Base-by-base conservation (phyloP, 2,113 vertebrate species). In the Laticauda laticaudata region DNA sequence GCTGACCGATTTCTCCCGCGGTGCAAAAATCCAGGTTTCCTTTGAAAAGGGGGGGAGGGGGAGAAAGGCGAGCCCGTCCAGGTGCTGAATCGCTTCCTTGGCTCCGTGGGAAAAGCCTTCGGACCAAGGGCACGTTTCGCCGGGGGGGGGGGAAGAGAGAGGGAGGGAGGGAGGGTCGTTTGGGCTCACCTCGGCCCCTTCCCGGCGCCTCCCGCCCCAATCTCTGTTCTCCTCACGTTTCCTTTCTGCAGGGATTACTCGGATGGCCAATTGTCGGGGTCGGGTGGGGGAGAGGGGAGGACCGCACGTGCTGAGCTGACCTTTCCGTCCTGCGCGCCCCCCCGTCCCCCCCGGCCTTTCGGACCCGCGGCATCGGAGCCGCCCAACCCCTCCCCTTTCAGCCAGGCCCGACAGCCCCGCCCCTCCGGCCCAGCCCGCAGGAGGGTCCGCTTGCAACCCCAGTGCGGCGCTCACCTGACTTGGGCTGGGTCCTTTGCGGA, bases 391-490 rank as follows among this genome's bases (percentile, higher is more conserved):
- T 23, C 26, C 26, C 86, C 86, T 57, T 75, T 90, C 93, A 93
- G 86, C 93, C 89, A 45, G 24, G 81, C 93, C 91, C 1, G 56
- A 57, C 69, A 2, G 0, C 20, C 12, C 29, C 15, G 29, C 0
- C 18, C 21, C 88, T 5, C 34, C 88, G 12, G 7, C 26, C 56
- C 85, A 7, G 8, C 1, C n/a, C 86, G 45, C 48, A 53, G 24
- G 55, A 8, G 2, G 20, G 2, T 26, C n/a, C 11, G 29, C 91
- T 93, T 24, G 15, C 3, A 3, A 1, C 0, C 75, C 75, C 89
- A 86, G n/a, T 75, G 93, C 93, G 51, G 89, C 15, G 6, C 97
- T 95, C 95, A 97, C 97, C 97, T 75, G 23, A 88, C 93, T 92
- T 48, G 45, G 91, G 91, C 92, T 0, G 93, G 20, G 2, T 94